A percentile compares a stretch with the other conserved stretches of the same genome.
phyloP scores from a whole-genome alignment of 2,113 vertebrate genomes.

The Myotis lucifugus region DNA sequence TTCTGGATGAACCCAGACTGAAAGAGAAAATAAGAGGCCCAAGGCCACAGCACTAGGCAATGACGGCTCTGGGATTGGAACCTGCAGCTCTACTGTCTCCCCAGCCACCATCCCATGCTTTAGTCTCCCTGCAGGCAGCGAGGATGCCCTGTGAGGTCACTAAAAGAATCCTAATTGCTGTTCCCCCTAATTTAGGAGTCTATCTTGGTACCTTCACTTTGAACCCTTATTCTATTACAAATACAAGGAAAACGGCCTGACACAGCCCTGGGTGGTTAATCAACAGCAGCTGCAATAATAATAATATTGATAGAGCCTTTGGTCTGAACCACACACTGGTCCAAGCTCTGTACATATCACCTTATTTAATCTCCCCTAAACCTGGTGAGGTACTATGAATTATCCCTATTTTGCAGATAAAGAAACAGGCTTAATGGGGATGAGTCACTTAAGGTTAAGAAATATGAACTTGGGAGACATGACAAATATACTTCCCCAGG shows the following conservation, averaged over 20 bases:
- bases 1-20: slow-evolving; percentile 21
- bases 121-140: neutral
- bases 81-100: neutral
- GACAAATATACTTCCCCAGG: neutral
- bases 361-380: neutral
- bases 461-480: neutral
- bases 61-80: neutral
- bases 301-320: neutral
- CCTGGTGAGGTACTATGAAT: neutral
- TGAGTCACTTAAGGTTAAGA: neutral
- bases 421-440: neutral
- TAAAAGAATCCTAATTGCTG: neutral
- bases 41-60: slow-evolving; percentile 19
- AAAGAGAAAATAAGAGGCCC: neutral
- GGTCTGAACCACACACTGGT: neutral
- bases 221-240: neutral
- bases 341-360: neutral
- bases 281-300: neutral
- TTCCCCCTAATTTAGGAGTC: neutral
- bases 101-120: neutral
- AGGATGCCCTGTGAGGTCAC: neutral
- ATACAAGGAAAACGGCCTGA: neutral
- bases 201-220: neutral
- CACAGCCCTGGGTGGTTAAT: neutral
- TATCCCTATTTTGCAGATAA: neutral